Base-by-base conservation (phyloP, 2,797 vertebrate species). In the Ptychadena robeensis region DNA sequence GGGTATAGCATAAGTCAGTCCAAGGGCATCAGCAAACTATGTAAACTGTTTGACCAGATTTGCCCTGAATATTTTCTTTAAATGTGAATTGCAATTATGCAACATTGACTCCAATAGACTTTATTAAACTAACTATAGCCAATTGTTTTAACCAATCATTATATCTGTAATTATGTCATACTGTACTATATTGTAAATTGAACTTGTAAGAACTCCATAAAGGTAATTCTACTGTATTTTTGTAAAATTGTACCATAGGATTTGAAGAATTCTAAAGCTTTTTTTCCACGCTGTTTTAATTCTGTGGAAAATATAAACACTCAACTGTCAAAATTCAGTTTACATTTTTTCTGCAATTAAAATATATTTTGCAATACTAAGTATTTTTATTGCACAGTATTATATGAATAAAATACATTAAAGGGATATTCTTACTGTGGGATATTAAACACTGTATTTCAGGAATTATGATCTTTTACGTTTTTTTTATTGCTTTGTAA, bases 171-270 rank as follows among this genome's bases (percentile, higher is more conserved):
- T 88, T 86, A 85, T 85, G 83, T 0, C 2, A 85, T 91, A 88
- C 82, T 92, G 87, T 92, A 90, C 91, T 89, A 94, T 93, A 92
- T 86, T 94, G 90, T 93, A 92, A 91, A 94, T 90, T 86, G 87
- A 88, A 86, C 89, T 90, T 79, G 88, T 89, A 87, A 91, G 91
- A 92, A 92, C 90, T 91, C 92, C 93, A 91, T 93, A 90, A 90
- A 92, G 87, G 63, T 63, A 75, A 68, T 68, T 90, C 89, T 85
- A 85, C 77, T 85, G 72, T 94, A 93, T 94, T 94, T 94, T 94
- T 94, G 88, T 94, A 94, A 91, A 91, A 87, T 61, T 89, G 87
- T 88, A 88, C 86, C 90, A 88, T 93, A 93, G 93, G 93, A 61
- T 61, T 53, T 53, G 92, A 92, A 93, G 89, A 89, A 91, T 88